Evolutionary conservation across 2,888 invertebrate genomes (phyloP).

Genomic region (Therioaphis trifolii): DNA sequence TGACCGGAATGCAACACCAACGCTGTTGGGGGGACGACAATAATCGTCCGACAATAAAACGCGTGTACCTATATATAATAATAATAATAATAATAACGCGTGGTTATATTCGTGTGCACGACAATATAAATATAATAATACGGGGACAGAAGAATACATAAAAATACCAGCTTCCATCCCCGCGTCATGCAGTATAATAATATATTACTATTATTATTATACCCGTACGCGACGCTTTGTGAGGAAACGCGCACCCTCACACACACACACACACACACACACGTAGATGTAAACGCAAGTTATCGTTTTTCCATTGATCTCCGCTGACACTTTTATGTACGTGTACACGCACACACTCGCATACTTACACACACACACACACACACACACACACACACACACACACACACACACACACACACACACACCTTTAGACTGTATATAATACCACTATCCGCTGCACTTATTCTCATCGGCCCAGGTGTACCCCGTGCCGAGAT

Average conservation of each 20-base stretch:
- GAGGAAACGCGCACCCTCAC: too few relatives aligned
- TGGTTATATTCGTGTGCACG: slow-evolving; percentile 13
- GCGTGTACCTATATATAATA: too few relatives aligned
- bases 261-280: too few relatives aligned
- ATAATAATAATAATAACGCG: slow-evolving; percentile 6
- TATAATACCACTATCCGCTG: not conserved
- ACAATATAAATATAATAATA: not conserved
- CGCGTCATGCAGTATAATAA: too few relatives aligned
- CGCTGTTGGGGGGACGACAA: not conserved
- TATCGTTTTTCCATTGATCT: slow-evolving; percentile 49
- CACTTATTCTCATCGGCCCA: not conserved
- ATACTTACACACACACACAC: not conserved
- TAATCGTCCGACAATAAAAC: not conserved
- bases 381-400: not conserved
- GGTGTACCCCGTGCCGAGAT: slow-evolving; percentile 30
- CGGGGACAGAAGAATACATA: slow-evolving; percentile 20
- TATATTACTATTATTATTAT: too few relatives aligned
- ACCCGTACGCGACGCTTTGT: too few relatives aligned
- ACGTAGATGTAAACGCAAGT: not conserved
- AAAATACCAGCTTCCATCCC: slow-evolving; percentile 20
- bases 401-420: not conserved
- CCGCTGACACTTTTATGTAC: slow-evolving; percentile 38
- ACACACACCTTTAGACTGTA: too few relatives aligned
- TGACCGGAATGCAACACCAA: slow-evolving; percentile 23
- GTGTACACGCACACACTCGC: not conserved